Evolutionary conservation across 2,797 vertebrate species (phyloP).

Genomic region (Rhinatrema bivittatum): DNA sequence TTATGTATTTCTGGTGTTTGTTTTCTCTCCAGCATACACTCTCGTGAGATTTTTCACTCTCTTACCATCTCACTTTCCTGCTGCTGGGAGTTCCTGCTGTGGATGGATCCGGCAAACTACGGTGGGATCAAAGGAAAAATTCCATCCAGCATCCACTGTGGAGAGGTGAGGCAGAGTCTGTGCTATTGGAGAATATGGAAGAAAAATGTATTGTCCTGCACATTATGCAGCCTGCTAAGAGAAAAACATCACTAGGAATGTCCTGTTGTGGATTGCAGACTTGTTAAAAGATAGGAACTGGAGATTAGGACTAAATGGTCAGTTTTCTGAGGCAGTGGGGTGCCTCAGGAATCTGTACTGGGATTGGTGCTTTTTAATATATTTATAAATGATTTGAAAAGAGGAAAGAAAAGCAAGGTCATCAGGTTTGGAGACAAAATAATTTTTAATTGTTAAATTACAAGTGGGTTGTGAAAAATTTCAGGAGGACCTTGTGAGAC

Average conservation of each 20-base stretch:
- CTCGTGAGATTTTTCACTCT: conserved; percentile 92
- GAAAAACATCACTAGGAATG: neutral
- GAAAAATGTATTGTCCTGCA: neutral
- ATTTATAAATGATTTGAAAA: too few species aligned
- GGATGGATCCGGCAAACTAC: conserved; percentile 92
- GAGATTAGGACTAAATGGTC: too few species aligned
- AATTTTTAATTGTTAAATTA: too few species aligned
- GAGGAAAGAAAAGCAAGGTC: too few species aligned
- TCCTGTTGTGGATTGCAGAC: neutral
- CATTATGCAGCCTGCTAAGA: neutral
- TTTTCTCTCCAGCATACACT: conserved; percentile 74
- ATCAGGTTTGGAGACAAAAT: too few species aligned
- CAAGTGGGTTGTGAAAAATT: too few species aligned
- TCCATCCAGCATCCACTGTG: conserved; percentile 58
- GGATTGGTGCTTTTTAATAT: too few species aligned
- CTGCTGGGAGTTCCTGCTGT: conserved; percentile 95
- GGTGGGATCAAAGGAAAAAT: conserved; percentile 90
- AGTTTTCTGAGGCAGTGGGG: too few species aligned
- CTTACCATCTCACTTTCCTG: conserved; percentile 90
- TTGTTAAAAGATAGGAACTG: too few species aligned
- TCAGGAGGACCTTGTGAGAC: too few species aligned
- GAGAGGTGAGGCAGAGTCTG: conserved; percentile 66
- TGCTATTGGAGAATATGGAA: neutral
- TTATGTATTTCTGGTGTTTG: neutral
- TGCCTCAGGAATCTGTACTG: neutral